Evolutionary conservation across 1,140 invertebrate genomes (phyloP).

Genomic region (Caenorhabditis briggsae): DNA sequence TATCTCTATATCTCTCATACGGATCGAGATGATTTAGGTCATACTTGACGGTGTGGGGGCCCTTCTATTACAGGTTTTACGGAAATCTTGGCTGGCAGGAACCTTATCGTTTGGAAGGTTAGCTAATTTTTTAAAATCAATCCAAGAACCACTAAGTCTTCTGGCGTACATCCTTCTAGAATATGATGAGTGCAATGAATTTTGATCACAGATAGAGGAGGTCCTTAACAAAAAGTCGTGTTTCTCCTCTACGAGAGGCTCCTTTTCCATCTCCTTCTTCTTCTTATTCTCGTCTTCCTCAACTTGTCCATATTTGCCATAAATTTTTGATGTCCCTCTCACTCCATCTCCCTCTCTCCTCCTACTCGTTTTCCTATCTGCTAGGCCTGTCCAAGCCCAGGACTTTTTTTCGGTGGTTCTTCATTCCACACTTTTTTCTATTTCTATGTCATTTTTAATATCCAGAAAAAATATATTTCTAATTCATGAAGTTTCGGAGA

Average conservation of each 20-base stretch:
- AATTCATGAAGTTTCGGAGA: neutral
- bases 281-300: neutral
- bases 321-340: conserved; percentile 47
- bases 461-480: neutral
- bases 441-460: neutral
- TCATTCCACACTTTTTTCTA: neutral
- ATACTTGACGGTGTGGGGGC: too few relatives aligned
- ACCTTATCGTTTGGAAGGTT: too few relatives aligned
- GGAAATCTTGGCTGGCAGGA: too few relatives aligned
- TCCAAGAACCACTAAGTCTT: too few relatives aligned
- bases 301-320: conserved; percentile 52
- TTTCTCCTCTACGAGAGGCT: neutral
- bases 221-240: conserved; percentile 4
- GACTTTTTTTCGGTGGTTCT: neutral
- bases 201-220: neutral
- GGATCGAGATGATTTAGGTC: too few relatives aligned
- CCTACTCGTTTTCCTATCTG: conserved; percentile 1
- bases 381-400: neutral
- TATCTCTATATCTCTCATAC: too few relatives aligned
- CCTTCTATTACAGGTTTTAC: too few relatives aligned
- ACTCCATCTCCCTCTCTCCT: conserved; percentile 13
- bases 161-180: neutral
- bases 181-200: neutral
- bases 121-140: too few relatives aligned
- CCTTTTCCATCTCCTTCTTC: neutral